Conservation (phyloP, 2,113 vertebrate genomes). For the Otis tarda region DNA sequence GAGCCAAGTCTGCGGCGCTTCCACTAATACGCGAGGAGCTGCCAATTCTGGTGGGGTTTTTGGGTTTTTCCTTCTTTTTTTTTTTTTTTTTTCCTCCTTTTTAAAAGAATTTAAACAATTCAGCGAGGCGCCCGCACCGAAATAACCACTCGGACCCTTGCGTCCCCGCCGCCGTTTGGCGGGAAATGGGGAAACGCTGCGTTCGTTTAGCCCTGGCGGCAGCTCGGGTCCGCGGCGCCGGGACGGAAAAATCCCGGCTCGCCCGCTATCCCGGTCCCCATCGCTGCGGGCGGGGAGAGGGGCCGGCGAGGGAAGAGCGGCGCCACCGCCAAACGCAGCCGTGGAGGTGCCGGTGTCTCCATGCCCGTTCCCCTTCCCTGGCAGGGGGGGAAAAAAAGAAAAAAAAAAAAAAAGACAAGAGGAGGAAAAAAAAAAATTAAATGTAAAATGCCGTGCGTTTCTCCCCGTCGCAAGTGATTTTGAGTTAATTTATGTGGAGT, state of each 20-base stretch:
- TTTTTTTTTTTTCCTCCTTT: background rate
- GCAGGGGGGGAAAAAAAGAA: background rate
- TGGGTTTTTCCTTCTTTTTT: too few relatives aligned
- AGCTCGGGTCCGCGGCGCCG: background rate
- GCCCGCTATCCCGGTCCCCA: accelerated
- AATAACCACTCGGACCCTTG: background rate
- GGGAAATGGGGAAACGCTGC: background rate
- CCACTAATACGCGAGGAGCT: slow-evolving; percentile 45
- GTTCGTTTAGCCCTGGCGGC: background rate
- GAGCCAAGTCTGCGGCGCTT: slow-evolving; percentile 68
- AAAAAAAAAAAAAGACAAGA: too few relatives aligned
- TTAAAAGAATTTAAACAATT: background rate
- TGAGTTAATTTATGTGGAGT: slow-evolving; percentile 53
- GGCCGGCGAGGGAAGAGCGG: background rate
- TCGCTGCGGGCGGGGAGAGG: background rate
- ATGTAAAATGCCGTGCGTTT: background rate
- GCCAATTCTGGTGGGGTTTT: slow-evolving; percentile 33
- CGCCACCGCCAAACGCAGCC: background rate
- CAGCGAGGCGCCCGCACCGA: background rate
- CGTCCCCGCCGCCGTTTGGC: accelerated
- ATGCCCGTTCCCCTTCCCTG: background rate
- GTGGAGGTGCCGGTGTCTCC: background rate
- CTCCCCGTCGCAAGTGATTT: background rate
- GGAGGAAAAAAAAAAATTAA: background rate
- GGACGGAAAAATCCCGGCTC: background rate